Conservation (phyloP, 2,888 invertebrate species). For the Cantharis lateralis region DNA sequence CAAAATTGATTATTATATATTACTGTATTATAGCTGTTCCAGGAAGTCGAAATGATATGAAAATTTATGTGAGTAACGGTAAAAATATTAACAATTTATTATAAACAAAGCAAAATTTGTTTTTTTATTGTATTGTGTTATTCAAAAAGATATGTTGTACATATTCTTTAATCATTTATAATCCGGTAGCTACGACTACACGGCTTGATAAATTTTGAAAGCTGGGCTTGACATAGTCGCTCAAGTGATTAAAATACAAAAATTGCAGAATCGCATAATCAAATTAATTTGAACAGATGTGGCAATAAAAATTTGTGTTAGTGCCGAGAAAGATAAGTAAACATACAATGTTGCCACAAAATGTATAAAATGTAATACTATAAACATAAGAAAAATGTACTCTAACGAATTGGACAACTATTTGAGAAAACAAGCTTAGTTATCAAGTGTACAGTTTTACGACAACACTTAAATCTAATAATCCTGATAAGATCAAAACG, state of each 20-base stretch:
- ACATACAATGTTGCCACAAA: neutral
- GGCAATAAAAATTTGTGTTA: neutral
- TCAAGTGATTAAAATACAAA: neutral
- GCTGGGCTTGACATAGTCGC: neutral
- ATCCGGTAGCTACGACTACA: neutral
- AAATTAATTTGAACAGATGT: neutral
- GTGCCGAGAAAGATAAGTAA: neutral
- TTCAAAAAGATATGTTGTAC: neutral
- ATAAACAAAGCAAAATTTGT: neutral
- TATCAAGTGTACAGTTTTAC: constrained; percentile 50
- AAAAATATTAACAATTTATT: neutral
- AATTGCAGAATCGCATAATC: neutral
- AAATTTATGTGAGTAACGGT: neutral
- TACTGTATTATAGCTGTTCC: neutral
- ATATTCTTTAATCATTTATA: neutral
- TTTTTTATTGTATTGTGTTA: constrained; percentile 2
- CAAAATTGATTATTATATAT: neutral
- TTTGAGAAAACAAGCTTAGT: constrained; percentile 26
- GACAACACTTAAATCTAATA: constrained; percentile 51
- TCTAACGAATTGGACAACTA: constrained; percentile 25
- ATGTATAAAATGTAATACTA: neutral
- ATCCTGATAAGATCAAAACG: constrained; percentile 44
- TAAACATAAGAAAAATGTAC: neutral
- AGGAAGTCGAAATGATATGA: neutral
- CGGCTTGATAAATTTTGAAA: neutral